Evolutionary conservation across 2,113 vertebrate genomes (phyloP).

Genomic region (Mobula birostris): DNA sequence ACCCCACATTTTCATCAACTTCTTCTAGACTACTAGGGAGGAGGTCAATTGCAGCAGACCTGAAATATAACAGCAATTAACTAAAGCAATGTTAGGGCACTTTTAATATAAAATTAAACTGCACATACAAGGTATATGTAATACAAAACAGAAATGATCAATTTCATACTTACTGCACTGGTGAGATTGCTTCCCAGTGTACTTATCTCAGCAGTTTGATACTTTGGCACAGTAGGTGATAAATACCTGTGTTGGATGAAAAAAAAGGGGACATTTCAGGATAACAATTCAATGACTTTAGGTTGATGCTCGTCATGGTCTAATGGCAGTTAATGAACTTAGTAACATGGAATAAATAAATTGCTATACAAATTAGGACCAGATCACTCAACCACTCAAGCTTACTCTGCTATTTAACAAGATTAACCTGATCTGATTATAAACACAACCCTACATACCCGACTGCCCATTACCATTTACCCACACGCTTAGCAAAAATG

Average conservation of each 20-base stretch:
- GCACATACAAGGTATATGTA: too few species aligned
- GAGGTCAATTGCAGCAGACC: background rate
- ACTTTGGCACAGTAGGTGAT: background rate
- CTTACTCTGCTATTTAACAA: too few species aligned
- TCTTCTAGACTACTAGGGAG: background rate
- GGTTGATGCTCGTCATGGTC: background rate
- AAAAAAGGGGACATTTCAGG: background rate
- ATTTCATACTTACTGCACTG: background rate
- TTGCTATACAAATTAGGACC: background rate
- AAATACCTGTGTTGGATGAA: background rate
- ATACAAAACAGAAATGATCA: background rate
- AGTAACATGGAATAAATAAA: background rate
- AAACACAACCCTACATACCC: too few species aligned
- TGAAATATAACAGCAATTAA: background rate
- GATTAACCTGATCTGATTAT: too few species aligned
- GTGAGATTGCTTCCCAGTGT: background rate
- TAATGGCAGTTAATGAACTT: background rate
- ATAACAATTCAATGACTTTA: background rate
- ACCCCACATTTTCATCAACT: background rate
- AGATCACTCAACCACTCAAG: too few species aligned
- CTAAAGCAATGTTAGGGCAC: background rate
- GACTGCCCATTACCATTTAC: too few species aligned
- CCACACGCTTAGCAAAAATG: too few species aligned
- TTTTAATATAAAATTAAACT: background rate
- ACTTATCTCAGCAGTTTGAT: background rate